Evolutionary conservation across 2,113 vertebrate genomes (phyloP).

Genomic region (Misgurnus mizolepis): DNA sequence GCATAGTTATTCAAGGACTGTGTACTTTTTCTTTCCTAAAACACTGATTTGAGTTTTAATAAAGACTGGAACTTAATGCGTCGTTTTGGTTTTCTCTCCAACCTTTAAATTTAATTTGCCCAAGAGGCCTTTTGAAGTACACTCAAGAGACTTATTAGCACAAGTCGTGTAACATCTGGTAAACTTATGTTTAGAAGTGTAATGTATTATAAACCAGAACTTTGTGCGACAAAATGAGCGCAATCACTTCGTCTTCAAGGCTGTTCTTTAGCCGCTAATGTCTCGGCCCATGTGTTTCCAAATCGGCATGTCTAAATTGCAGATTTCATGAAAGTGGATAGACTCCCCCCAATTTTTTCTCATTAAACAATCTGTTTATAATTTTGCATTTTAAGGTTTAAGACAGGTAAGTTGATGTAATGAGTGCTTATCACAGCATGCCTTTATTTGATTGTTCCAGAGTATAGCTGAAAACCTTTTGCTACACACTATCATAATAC

Average conservation of each 20-base stretch:
- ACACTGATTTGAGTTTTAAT: constrained; percentile 72
- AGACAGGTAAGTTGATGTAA: constrained; percentile 22
- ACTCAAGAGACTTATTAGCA: too few relatives aligned
- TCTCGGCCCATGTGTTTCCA: background rate
- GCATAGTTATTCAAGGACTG: constrained; percentile 14
- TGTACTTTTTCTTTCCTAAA: constrained; percentile 42
- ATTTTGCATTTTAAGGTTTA: background rate
- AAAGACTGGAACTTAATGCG: constrained; percentile 67
- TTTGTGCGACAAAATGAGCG: background rate
- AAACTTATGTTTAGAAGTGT: background rate
- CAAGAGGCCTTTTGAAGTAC: background rate
- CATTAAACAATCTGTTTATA: background rate
- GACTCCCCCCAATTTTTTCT: background rate
- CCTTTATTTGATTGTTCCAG: background rate
- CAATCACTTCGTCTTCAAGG: background rate
- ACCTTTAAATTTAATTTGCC: background rate
- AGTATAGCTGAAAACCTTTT: background rate
- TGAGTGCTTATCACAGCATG: constrained; percentile 7
- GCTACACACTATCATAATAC: background rate
- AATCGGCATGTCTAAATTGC: background rate
- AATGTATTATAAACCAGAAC: background rate
- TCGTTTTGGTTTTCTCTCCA: constrained; percentile 50
- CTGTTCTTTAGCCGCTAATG: background rate
- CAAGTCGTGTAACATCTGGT: too few relatives aligned
- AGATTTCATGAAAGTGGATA: background rate